Percentiles rank a stretch among this genome's conserved stretches.
Conservation (phyloP, 2,888 invertebrate genomes). For the Eulithis prunata region DNA sequence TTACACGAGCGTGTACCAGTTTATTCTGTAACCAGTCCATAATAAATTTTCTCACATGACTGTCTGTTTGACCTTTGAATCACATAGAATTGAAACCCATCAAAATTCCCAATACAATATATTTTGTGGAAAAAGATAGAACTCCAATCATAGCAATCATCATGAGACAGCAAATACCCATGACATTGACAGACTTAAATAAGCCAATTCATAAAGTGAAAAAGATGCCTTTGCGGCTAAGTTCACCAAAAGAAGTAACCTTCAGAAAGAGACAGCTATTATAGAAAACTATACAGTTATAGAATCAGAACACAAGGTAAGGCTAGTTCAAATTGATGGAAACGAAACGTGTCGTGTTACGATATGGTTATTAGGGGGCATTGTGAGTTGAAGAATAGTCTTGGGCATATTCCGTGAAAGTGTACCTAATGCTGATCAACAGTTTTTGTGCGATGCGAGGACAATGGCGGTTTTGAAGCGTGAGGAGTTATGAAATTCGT, state of each 20-base stretch:
- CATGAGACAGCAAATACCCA: neutral
- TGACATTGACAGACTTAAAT: constrained; percentile 22
- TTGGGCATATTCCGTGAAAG: constrained; percentile 40
- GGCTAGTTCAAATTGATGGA: constrained; percentile 35
- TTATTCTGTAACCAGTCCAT: too few relatives aligned
- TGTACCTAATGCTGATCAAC: constrained; percentile 42
- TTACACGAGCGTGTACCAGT: too few relatives aligned
- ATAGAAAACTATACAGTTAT: too few relatives aligned
- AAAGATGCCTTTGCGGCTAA: constrained; percentile 24
- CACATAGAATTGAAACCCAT: too few relatives aligned
- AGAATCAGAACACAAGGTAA: neutral
- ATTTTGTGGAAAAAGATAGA: neutral
- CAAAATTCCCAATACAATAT: neutral
- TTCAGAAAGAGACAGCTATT: neutral
- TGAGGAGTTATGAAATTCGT: constrained; percentile 32
- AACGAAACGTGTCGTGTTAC: constrained; percentile 48
- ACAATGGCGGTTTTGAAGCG: constrained; percentile 33
- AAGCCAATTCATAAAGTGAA: constrained; percentile 37
- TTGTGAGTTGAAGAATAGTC: constrained; percentile 35
- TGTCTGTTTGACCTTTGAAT: too few relatives aligned
- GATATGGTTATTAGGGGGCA: constrained; percentile 47
- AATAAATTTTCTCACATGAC: too few relatives aligned
- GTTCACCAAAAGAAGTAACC: neutral
- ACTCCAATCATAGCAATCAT: neutral
- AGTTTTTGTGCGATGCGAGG: constrained; percentile 33